Percentiles rank a stretch among this genome's conserved stretches.
These are phyloP conservation scores for Phylloscopus whistleri DNA, from an alignment of 2,113 vertebrate species.

Conservation along the genomic window DNA sequence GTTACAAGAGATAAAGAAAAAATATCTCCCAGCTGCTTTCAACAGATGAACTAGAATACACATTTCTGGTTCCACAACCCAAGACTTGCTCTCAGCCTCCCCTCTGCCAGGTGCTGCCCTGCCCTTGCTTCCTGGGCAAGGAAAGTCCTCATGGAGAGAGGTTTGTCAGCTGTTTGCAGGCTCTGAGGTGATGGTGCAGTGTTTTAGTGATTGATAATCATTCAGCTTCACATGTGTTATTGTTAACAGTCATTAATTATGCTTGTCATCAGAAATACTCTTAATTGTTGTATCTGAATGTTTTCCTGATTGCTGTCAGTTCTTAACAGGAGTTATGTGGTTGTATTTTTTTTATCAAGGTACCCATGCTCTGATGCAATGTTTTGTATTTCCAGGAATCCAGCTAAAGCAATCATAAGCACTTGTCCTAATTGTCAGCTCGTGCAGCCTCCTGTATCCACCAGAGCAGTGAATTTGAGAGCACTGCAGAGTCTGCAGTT, in stretches of 20 bases:
- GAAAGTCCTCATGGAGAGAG: neutral
- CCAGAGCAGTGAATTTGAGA: neutral
- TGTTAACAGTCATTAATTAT: neutral
- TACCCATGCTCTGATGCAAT: too few relatives aligned
- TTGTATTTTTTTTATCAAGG: neutral
- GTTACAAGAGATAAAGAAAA: too few relatives aligned
- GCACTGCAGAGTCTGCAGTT: neutral
- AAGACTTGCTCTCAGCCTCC: too few relatives aligned
- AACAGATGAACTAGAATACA: too few relatives aligned
- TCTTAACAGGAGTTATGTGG: neutral
- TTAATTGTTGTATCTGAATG: neutral
- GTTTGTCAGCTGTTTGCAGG: neutral
- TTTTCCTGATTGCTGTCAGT: neutral
- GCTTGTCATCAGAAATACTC: neutral
- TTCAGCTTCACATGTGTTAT: neutral
- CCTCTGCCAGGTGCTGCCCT: neutral
- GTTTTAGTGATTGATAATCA: neutral
- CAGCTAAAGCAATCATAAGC: neutral
- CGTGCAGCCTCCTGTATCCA: neutral
- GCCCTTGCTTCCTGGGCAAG: neutral
- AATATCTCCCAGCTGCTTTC: too few relatives aligned
- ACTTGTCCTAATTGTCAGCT: neutral
- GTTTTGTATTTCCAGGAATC: neutral
- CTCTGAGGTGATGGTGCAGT: neutral
- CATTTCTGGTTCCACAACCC: too few relatives aligned